Evolutionary conservation across 2,888 invertebrate genomes (phyloP).

Genomic region (Blera fallax): DNA sequence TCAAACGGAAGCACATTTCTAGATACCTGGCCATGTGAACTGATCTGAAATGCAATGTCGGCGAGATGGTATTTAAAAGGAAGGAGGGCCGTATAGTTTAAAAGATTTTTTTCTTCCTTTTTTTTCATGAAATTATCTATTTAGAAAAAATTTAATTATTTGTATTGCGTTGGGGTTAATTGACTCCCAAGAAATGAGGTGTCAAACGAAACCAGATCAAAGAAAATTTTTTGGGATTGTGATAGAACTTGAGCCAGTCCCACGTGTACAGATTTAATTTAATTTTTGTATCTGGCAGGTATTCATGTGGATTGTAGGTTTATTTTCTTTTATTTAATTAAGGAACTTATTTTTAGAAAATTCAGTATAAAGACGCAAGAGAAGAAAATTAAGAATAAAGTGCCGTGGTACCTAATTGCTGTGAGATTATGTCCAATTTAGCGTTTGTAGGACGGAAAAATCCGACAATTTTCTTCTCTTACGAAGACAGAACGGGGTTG

Average conservation of each 20-base stretch:
- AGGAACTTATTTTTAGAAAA: not conserved
- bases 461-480: too few species aligned
- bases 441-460: too few species aligned
- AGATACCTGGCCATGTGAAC: conserved; percentile 30
- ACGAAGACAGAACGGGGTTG: too few species aligned
- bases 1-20: conserved; percentile 28
- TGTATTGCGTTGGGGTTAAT: conserved; percentile 63
- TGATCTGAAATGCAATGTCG: conserved; percentile 6
- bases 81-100: not conserved
- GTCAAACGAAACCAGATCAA: conserved; percentile 64
- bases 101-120: too few species aligned
- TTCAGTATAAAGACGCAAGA: not conserved
- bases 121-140: not conserved
- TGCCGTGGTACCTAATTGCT: not conserved
- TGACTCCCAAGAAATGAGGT: conserved; percentile 64
- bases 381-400: not conserved
- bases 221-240: conserved; percentile 39
- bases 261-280: not conserved
- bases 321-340: conserved; percentile 13
- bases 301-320: not conserved
- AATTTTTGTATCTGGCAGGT: not conserved
- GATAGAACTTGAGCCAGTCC: not conserved
- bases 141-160: conserved; percentile 46
- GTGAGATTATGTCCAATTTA: too few species aligned
- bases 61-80: not conserved